Conservation (phyloP, 1,140 invertebrate genomes). For the Augochlora pura region DNA sequence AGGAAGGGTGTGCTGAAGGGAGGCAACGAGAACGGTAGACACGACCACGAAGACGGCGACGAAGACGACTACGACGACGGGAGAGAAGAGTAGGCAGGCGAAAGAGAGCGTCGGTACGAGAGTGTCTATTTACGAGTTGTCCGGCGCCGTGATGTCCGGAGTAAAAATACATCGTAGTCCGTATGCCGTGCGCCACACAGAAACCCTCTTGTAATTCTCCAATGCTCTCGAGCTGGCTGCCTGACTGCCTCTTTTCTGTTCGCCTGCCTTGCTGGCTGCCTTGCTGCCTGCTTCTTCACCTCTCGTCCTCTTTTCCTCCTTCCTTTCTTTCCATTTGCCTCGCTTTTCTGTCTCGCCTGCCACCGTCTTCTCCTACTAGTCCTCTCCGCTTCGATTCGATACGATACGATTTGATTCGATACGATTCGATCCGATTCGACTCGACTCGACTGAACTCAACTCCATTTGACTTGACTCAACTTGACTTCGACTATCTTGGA, state of each 20-base stretch:
- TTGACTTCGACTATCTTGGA: constrained; percentile 42
- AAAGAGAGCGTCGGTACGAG: constrained; percentile 65
- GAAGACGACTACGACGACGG: constrained; percentile 55
- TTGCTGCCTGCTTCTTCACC: neutral
- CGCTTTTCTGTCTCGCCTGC: neutral
- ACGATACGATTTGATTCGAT: no score
- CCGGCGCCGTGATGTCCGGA: constrained; percentile 80
- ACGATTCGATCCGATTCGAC: neutral
- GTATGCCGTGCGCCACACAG: constrained; percentile 66
- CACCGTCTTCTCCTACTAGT: neutral
- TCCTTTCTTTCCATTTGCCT: neutral
- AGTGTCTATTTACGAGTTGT: constrained; percentile 81
- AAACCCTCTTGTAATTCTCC: constrained; percentile 67
- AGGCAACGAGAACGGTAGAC: neutral
- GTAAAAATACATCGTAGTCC: constrained; percentile 79
- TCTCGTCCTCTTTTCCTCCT: constrained; percentile 5
- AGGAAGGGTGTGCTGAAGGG: neutral
- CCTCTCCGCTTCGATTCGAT: constrained; percentile 6
- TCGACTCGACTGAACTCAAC: neutral
- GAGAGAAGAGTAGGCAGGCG: constrained; percentile 60
- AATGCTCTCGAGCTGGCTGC: constrained; percentile 47
- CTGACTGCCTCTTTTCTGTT: constrained; percentile 31
- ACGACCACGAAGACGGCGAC: constrained; percentile 21
- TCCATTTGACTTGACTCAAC: neutral
- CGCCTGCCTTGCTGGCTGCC: constrained; percentile 10